A percentile compares a stretch with the other conserved stretches of the same genome.
These are phyloP conservation scores for Leptinotarsa peninsularis DNA, from an alignment of 2,888 invertebrate species.

Conservation along the genomic window DNA sequence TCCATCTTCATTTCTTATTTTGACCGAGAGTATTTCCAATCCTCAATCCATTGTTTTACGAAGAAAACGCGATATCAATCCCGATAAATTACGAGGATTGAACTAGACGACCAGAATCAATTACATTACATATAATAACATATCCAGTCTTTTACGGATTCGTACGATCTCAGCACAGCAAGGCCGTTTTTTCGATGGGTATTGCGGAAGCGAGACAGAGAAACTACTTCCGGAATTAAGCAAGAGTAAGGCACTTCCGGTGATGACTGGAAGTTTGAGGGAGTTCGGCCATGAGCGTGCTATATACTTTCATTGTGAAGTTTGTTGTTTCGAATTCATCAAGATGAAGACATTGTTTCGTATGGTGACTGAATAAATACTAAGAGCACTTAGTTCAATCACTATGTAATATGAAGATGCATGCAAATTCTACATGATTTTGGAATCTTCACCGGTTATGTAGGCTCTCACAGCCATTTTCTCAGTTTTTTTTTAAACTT, in stretches of 20 bases:
- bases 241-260: constrained; percentile 56
- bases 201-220: constrained; percentile 51
- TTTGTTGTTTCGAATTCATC: neutral
- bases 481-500: neutral
- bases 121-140: constrained; percentile 50
- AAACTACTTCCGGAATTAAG: constrained; percentile 59
- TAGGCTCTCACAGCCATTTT: neutral
- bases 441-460: neutral
- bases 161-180: constrained; percentile 35
- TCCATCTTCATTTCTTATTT: neutral
- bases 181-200: constrained; percentile 40
- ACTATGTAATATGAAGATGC: too few relatives aligned
- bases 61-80: neutral
- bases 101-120: constrained; percentile 31
- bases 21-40: too few relatives aligned
- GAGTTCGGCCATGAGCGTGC: constrained; percentile 41
- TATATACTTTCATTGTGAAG: neutral
- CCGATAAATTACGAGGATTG: neutral
- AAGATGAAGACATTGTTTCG: neutral
- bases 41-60: neutral
- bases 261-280: constrained; percentile 53
- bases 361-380: neutral
- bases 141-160: constrained; percentile 47
- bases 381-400: too few relatives aligned
- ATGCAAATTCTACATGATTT: too few relatives aligned